Percentiles rank a stretch among this genome's conserved stretches.
Conservation (phyloP, 2,888 invertebrate species). For the Eupithecia abbreviata region DNA sequence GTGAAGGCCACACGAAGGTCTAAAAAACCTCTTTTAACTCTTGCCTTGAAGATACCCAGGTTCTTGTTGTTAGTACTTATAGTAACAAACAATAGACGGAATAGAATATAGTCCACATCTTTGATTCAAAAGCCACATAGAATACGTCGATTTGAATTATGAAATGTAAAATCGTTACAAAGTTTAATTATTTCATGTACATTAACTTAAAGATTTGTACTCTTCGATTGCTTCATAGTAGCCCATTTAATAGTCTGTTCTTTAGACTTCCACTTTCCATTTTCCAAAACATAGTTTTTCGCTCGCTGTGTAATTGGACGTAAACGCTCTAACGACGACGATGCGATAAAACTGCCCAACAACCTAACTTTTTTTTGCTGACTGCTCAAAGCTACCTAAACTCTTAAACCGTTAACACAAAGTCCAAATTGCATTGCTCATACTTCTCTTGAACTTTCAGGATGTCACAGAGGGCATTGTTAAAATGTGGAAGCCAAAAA, state of each 20-base stretch:
- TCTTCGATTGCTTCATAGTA: neutral
- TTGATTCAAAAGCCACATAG: no score
- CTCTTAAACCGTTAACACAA: slow-evolving; percentile 4
- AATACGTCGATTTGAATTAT: neutral
- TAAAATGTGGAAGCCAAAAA: slow-evolving; percentile 71
- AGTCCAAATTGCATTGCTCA: neutral
- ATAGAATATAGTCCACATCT: no score
- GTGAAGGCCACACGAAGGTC: no score
- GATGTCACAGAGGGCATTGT: slow-evolving; percentile 72
- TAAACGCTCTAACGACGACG: slow-evolving; percentile 27
- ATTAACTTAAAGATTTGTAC: neutral
- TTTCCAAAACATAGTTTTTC: neutral
- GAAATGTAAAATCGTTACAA: neutral
- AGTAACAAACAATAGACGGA: no score
- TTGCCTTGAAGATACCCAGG: no score
- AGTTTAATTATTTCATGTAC: neutral
- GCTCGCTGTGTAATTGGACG: slow-evolving; percentile 29
- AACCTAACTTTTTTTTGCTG: slow-evolving; percentile 48
- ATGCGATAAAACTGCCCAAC: slow-evolving; percentile 43
- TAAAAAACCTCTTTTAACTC: no score
- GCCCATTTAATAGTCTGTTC: neutral
- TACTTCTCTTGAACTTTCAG: slow-evolving; percentile 54
- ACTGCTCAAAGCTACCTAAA: neutral
- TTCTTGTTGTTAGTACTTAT: no score
- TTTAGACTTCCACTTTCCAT: neutral